Percentiles rank a stretch among this genome's conserved stretches.
phyloP scores from a whole-genome alignment of 2,113 vertebrate species.

The Toxostoma redivivum region DNA sequence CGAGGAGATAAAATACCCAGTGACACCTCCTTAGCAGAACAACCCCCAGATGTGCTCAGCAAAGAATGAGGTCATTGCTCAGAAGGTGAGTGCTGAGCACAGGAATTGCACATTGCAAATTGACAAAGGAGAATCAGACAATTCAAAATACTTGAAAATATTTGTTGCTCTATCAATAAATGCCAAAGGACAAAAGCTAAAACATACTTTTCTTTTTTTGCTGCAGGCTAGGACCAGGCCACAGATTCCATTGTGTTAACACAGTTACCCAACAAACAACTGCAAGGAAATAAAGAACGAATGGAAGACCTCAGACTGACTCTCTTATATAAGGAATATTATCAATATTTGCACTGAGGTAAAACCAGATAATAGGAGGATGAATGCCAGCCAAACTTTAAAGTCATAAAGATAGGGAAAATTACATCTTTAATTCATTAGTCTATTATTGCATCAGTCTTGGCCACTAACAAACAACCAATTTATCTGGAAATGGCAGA shows the following conservation, averaged over 20 bases:
- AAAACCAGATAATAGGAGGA: background rate
- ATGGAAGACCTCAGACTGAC: background rate
- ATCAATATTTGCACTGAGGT: background rate
- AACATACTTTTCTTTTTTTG: background rate
- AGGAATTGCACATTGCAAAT: background rate
- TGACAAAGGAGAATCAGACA: background rate
- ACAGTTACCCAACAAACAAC: background rate
- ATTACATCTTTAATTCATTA: background rate
- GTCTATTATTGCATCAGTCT: background rate
- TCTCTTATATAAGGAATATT: background rate
- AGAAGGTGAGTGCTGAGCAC: background rate
- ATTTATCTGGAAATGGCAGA: slow-evolving; percentile 1
- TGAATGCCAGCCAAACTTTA: background rate
- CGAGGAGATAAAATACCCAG: background rate
- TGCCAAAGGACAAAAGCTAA: background rate
- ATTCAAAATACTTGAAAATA: background rate
- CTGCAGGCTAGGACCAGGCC: background rate
- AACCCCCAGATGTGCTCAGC: background rate
- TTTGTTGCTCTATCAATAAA: background rate
- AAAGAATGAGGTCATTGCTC: background rate
- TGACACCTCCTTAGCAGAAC: background rate
- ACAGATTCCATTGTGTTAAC: background rate
- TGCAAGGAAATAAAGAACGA: background rate
- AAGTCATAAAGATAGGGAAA: background rate
- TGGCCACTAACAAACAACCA: background rate